These are phyloP conservation scores for Rhamnusium bicolor DNA, from an alignment of 2,888 invertebrate genomes.

Conservation along the genomic window DNA sequence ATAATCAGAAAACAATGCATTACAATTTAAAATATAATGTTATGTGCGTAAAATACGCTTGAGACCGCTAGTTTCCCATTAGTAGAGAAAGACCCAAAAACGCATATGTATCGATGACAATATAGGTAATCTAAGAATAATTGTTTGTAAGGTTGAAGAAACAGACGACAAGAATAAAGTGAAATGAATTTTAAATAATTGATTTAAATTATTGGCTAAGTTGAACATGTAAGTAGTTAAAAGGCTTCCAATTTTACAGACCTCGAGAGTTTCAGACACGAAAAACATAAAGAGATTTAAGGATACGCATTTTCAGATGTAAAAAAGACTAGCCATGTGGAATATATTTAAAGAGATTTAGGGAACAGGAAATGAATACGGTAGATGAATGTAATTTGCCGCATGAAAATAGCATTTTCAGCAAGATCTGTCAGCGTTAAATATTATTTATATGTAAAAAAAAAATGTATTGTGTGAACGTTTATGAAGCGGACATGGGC, in stretches of 20 bases:
- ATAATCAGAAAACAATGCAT: no score
- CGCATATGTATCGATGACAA: no score
- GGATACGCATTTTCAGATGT: background rate
- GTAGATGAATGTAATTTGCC: background rate
- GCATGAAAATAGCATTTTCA: background rate
- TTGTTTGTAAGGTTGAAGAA: no score
- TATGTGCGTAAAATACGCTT: no score
- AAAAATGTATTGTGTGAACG: background rate
- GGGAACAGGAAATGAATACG: background rate
- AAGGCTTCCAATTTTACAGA: background rate
- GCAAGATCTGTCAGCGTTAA: background rate
- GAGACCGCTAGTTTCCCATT: no score
- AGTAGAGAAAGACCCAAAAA: no score
- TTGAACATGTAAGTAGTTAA: background rate
- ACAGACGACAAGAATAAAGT: background rate
- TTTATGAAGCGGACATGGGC: no score
- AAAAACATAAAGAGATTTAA: background rate
- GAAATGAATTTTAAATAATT: background rate
- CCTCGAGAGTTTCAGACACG: background rate
- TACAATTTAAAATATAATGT: no score
- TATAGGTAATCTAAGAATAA: no score
- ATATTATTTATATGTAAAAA: background rate
- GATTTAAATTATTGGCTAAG: background rate
- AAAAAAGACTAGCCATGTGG: background rate
- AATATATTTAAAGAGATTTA: background rate